These are phyloP conservation scores for Melanostoma mellinum DNA, from an alignment of 2,888 invertebrate genomes.

Conservation along the genomic window DNA sequence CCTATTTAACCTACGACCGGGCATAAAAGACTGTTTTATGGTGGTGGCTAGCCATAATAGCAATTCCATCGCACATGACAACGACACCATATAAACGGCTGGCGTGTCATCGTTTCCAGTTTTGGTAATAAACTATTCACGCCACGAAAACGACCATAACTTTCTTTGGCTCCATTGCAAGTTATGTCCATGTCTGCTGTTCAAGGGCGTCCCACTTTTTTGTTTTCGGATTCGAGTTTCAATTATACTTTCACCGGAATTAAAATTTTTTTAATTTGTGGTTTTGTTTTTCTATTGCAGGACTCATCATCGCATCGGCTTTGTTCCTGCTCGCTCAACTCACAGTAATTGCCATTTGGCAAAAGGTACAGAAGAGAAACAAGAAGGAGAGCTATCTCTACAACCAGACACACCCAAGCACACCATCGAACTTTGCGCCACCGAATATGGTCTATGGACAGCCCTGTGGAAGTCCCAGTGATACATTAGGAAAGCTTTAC, in stretches of 20 bases:
- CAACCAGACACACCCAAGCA: constrained; percentile 77
- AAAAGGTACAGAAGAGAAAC: constrained; percentile 82
- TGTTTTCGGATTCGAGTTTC: constrained; percentile 11
- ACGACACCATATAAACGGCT: constrained; percentile 39
- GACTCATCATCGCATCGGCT: constrained; percentile 92
- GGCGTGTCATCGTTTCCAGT: constrained; percentile 46
- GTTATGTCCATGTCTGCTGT: constrained; percentile 32
- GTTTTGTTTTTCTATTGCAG: constrained; percentile 81
- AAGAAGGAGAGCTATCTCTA: constrained; percentile 80
- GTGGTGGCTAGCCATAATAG: constrained; percentile 10
- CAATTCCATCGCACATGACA: constrained; percentile 41
- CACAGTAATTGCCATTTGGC: constrained; percentile 93
- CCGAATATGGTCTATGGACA: constrained; percentile 78
- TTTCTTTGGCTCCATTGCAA: constrained; percentile 11
- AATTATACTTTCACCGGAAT: constrained; percentile 42
- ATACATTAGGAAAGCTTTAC: constrained; percentile 93
- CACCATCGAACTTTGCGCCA: constrained; percentile 77
- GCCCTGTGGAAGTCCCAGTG: constrained; percentile 84
- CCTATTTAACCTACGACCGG: constrained; percentile 61
- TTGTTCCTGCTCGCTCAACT: constrained; percentile 94
- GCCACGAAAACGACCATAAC: constrained; percentile 47
- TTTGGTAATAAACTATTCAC: constrained; percentile 47
- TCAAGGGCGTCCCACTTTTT: constrained; percentile 70
- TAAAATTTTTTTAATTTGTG: background rate
- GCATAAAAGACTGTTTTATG: background rate